Conservation (phyloP, 2,888 invertebrate genomes). For the Gerris lacustris region DNA sequence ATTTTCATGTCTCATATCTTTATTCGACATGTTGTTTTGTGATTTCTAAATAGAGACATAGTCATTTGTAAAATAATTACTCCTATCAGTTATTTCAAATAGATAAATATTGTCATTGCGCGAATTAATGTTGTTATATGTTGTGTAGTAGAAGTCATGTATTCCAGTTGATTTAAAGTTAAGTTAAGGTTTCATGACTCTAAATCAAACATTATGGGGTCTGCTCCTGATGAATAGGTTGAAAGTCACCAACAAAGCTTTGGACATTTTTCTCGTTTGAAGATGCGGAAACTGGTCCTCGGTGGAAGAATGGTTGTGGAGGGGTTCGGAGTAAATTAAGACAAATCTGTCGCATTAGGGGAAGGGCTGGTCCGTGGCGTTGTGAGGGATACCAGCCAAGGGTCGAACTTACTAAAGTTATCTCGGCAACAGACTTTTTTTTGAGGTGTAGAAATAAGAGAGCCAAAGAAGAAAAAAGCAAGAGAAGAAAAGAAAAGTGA, state of each 20-base stretch:
- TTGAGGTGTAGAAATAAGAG: background rate
- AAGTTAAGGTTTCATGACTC: too few species aligned
- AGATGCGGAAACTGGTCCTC: background rate
- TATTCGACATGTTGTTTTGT: too few species aligned
- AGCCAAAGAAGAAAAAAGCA: background rate
- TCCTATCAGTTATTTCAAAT: too few species aligned
- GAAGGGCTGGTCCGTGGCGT: background rate
- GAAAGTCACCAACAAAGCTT: background rate
- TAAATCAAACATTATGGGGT: too few species aligned
- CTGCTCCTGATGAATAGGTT: too few species aligned
- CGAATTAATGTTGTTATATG: too few species aligned
- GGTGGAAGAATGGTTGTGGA: background rate
- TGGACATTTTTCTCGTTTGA: background rate
- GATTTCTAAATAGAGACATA: too few species aligned
- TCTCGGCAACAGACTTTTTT: background rate
- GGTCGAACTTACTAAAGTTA: background rate
- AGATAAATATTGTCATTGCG: too few species aligned
- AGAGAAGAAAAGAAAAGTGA: background rate
- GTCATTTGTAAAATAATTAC: too few species aligned
- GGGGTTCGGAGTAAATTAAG: background rate
- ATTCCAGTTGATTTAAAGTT: too few species aligned
- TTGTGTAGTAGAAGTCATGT: too few species aligned
- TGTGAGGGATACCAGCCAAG: background rate
- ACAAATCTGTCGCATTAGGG: conserved; percentile 1
- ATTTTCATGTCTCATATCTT: too few species aligned